phyloP scores from a whole-genome alignment of 2,797 vertebrate species.

The Champsocephalus gunnari region DNA sequence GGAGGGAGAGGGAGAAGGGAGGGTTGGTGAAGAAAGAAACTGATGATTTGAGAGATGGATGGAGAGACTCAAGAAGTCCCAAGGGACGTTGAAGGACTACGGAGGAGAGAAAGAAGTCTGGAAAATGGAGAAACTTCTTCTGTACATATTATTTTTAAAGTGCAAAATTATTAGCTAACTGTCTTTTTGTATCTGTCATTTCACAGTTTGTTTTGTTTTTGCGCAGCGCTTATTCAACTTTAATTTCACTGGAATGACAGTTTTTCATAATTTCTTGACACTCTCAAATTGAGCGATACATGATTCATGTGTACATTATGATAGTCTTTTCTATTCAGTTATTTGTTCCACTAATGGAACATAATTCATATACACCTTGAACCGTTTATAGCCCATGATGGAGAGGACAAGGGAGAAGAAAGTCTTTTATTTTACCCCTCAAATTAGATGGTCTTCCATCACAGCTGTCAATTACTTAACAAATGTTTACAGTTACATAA shows the following conservation, averaged over 20 bases:
- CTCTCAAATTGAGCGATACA: not conserved
- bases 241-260: not conserved
- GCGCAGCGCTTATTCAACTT: not conserved
- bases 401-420: too few relatives aligned
- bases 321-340: not conserved
- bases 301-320: not conserved
- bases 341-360: too few relatives aligned
- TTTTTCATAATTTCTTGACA: not conserved
- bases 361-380: too few relatives aligned
- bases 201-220: not conserved
- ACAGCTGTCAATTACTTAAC: too few relatives aligned
- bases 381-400: too few relatives aligned
- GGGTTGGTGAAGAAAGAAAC: slow-evolving; percentile 19
- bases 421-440: too few relatives aligned
- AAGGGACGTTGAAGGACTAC: slow-evolving; percentile 4
- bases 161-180: not conserved
- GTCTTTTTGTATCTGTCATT: not conserved
- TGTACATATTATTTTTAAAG: not conserved
- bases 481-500: too few relatives aligned
- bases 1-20: not conserved
- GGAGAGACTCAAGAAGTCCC: slow-evolving; percentile 24
- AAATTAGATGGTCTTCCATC: too few relatives aligned
- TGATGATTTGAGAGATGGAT: slow-evolving; percentile 32
- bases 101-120: not conserved
- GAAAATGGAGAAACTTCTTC: slow-evolving; percentile 8